phyloP scores from a whole-genome alignment of 2,888 invertebrate species.

The Boloria euphrosyne region DNA sequence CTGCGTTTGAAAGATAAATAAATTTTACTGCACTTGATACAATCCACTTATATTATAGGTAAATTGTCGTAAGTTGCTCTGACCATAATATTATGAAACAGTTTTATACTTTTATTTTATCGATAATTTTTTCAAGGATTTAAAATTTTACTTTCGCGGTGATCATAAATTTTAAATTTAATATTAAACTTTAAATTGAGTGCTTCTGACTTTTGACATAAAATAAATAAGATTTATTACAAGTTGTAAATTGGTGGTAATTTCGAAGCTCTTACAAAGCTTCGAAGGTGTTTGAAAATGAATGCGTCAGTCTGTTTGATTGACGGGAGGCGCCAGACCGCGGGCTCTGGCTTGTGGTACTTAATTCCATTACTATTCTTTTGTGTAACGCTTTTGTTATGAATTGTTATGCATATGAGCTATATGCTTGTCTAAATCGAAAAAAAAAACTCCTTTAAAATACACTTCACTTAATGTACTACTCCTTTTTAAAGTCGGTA shows the following conservation, averaged over 20 bases:
- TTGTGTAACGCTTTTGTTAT: slow-evolving; percentile 18
- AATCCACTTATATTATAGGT: too few species aligned
- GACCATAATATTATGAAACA: too few species aligned
- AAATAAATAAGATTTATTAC: slow-evolving; percentile 22
- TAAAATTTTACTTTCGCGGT: too few species aligned
- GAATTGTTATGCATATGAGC: slow-evolving; percentile 9
- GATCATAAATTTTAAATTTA: background rate
- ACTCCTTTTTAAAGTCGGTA: too few species aligned
- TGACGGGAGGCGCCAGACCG: slow-evolving; percentile 63
- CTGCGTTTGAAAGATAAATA: too few species aligned
- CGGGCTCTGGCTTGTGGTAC: slow-evolving; percentile 16
- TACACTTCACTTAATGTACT: too few species aligned
- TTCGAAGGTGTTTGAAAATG: slow-evolving; percentile 52
- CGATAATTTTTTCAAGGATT: too few species aligned
- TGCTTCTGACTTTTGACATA: background rate
- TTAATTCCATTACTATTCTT: slow-evolving; percentile 18
- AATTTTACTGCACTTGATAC: too few species aligned
- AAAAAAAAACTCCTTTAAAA: too few species aligned
- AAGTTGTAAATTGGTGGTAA: slow-evolving; percentile 20
- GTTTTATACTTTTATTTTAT: too few species aligned
- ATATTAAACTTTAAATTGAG: background rate
- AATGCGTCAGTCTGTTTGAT: slow-evolving; percentile 64
- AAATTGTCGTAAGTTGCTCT: too few species aligned
- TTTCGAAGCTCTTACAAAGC: slow-evolving; percentile 13
- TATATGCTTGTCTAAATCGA: background rate